Evolutionary conservation across 2,888 invertebrate genomes (phyloP).

Genomic region (Protonemura montana): DNA sequence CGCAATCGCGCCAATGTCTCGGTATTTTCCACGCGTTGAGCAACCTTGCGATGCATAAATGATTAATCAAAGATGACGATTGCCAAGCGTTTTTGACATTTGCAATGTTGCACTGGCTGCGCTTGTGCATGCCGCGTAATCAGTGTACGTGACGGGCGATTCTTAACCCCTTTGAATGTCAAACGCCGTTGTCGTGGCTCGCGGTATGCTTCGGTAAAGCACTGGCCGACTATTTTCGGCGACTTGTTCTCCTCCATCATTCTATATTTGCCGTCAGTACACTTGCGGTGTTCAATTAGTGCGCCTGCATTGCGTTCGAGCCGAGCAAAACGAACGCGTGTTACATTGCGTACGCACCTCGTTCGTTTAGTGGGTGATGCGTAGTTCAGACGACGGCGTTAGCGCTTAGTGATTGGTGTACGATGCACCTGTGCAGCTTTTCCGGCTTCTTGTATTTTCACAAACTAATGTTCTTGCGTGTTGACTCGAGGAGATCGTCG

Average conservation of each 20-base stretch:
- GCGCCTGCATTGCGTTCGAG: neutral
- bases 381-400: neutral
- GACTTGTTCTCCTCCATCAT: neutral
- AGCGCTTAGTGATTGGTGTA: no score
- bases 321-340: neutral
- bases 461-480: slow-evolving; percentile 7
- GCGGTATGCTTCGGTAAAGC: neutral
- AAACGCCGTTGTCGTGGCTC: neutral
- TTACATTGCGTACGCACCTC: neutral
- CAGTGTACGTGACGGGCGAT: neutral
- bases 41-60: neutral
- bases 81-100: slow-evolving; percentile 5
- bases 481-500: neutral
- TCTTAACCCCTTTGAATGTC: neutral
- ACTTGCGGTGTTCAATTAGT: neutral
- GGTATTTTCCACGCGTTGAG: neutral
- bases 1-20: neutral
- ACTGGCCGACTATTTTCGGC: neutral
- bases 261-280: neutral
- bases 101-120: neutral
- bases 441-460: neutral
- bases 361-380: neutral
- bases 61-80: neutral
- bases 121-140: neutral
- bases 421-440: neutral